These are phyloP conservation scores for Strigamia maritima DNA, from an alignment of 2,888 invertebrate species.

Conservation along the genomic window DNA sequence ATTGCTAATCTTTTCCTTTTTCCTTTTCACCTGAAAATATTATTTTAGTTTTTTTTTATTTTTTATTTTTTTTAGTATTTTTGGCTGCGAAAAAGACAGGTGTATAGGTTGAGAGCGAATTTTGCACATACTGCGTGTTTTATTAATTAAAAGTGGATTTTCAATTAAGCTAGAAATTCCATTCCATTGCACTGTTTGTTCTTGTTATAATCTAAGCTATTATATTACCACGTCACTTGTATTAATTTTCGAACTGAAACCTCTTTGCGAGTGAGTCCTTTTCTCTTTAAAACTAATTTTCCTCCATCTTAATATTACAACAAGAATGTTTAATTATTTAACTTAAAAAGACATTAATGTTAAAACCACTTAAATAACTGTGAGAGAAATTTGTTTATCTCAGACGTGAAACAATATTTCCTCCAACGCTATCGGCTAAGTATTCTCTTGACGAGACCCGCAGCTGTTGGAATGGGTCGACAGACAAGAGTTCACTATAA, in stretches of 20 bases:
- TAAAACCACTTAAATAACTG: constrained; percentile 22
- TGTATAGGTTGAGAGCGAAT: neutral
- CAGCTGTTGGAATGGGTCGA: constrained; percentile 17
- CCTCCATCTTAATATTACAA: neutral
- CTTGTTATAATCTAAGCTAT: neutral
- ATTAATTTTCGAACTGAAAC: neutral
- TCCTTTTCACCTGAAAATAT: neutral
- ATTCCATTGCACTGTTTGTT: neutral
- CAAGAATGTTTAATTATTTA: constrained; percentile 22
- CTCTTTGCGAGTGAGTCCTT: neutral
- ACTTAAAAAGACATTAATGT: constrained; percentile 15
- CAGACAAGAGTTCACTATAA: constrained; percentile 28
- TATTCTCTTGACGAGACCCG: constrained; percentile 16
- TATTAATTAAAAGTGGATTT: constrained; percentile 22
- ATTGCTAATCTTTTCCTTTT: neutral
- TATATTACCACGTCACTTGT: neutral
- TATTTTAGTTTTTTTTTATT: no score
- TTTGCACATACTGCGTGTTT: neutral
- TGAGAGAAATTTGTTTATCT: constrained; percentile 34
- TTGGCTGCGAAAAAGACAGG: neutral
- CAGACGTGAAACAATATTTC: constrained; percentile 21
- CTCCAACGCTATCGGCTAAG: constrained; percentile 15
- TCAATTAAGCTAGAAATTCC: neutral
- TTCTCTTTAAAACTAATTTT: neutral
- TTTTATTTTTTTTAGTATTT: neutral